Base-by-base conservation (phyloP, 2,888 invertebrate species). In the Alloplasta piceator region DNA sequence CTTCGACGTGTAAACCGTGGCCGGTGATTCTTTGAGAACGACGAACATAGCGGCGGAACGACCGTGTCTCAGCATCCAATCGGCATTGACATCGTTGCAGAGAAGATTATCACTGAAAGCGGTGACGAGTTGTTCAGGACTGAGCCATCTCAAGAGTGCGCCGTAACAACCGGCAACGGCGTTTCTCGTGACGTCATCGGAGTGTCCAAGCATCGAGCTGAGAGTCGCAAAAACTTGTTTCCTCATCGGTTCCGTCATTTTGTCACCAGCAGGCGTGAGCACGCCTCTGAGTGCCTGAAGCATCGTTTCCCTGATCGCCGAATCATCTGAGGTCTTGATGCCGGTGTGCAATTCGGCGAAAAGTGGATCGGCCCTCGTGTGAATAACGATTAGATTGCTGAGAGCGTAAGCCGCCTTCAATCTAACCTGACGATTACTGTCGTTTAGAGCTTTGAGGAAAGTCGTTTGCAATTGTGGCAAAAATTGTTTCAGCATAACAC, bases 401-500 rank as follows among this genome's bases (percentile, higher is more conserved):
- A 99, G 94, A 68, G 98, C 99, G 66, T 94, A 94, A 0, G 97
- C 98, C 6, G 98, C 98, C 93, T 97, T 97, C 85, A 99, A 94
- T 80, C 99, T 94, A 14, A 99, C 98, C 83, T 95, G 94, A 76
- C 98, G 94, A 92, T 96, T 96, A 38, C 96, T 95, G 92, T 99
- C 99, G 91, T 97, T 96, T 73, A 99, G 93, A 4, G 99, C 97
- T 93, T 99, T 99, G 70, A 99, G 94, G 93, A 99, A 99, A 14
- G 99, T 99, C 1, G 99, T 99, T 94, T 99, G 99, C 50, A 99
- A 94, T 93, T 99, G 99, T 1, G 99, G 99, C 88, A 99, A 94
- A 93, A 99, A 99, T 92, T 99, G 99, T 92, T 98, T 98, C 92
- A 99, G 93, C 96, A 98, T 96, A 48, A 96, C 95, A 58, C 98